Conservation (phyloP, 2,888 invertebrate species). For the Platycheirus albimanus region DNA sequence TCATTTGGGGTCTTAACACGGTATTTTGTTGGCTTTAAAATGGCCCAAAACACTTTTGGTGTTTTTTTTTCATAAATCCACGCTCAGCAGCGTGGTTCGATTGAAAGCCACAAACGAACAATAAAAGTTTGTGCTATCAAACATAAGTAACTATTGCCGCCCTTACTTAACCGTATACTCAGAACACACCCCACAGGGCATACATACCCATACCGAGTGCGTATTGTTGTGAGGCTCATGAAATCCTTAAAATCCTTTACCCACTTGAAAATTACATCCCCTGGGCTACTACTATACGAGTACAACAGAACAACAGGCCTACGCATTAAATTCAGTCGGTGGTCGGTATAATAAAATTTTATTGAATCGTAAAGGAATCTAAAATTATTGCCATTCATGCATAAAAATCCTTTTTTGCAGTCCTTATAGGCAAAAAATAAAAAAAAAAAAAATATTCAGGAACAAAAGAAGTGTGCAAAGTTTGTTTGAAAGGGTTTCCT, state of each 20-base stretch:
- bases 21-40: too few species aligned
- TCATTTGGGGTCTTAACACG: conserved; percentile 6
- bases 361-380: conserved; percentile 82
- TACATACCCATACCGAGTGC: too few species aligned
- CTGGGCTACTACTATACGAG: conserved; percentile 2
- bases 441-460: conserved; percentile 2
- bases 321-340: conserved; percentile 65
- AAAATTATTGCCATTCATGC: conserved; percentile 81
- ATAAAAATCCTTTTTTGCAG: conserved; percentile 77
- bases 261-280: conserved; percentile 62
- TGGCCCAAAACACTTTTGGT: too few species aligned
- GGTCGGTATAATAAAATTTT: conserved; percentile 81
- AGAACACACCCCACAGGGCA: conserved; percentile 1
- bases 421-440: conserved; percentile 23
- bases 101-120: conserved; percentile 64
- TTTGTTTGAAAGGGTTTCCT: conserved; percentile 33
- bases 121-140: conserved; percentile 55
- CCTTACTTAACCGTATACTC: background rate
- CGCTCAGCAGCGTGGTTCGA: background rate
- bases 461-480: conserved; percentile 27
- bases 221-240: too few species aligned
- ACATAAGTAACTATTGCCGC: conserved; percentile 36
- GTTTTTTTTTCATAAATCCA: background rate
- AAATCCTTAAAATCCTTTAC: conserved; percentile 62
- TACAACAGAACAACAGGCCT: background rate